Percentiles rank a stretch among this genome's conserved stretches.
These are phyloP conservation scores for Stegodyphus dumicola DNA, from an alignment of 1,140 invertebrate species.

Conservation along the genomic window DNA sequence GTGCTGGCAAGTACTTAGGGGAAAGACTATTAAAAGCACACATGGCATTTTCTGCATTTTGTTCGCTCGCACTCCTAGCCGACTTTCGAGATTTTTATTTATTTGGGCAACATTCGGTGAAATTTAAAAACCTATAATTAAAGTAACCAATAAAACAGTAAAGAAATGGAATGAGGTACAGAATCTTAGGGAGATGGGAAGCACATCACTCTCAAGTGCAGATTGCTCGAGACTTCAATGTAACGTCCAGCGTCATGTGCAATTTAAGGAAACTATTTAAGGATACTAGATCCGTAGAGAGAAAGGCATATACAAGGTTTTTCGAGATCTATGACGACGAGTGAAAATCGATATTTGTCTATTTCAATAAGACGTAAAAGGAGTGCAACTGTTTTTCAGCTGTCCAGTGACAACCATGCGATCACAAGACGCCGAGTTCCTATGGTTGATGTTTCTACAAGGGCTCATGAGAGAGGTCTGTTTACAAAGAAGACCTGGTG, in stretches of 20 bases:
- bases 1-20: background rate
- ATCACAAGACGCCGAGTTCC: background rate
- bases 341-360: constrained; percentile 1
- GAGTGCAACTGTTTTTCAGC: constrained; percentile 18
- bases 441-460: background rate
- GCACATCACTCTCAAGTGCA: constrained; percentile 1
- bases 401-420: background rate
- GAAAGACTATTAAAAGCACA: background rate
- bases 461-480: background rate
- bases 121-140: background rate
- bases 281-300: background rate
- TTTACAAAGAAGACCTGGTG: background rate
- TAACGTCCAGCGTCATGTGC: constrained; percentile 16
- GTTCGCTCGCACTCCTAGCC: background rate
- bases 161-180: background rate
- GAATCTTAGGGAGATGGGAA: constrained; percentile 7
- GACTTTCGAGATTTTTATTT: background rate
- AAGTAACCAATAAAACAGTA: background rate
- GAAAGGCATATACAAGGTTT: background rate
- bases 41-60: background rate
- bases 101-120: background rate
- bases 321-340: background rate
- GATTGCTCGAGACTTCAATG: constrained; percentile 10
- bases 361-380: constrained; percentile 9
- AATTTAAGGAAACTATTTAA: constrained; percentile 12